Evolutionary conservation across 1,140 invertebrate genomes (phyloP).

Genomic region (Pachypsylla venusta): DNA sequence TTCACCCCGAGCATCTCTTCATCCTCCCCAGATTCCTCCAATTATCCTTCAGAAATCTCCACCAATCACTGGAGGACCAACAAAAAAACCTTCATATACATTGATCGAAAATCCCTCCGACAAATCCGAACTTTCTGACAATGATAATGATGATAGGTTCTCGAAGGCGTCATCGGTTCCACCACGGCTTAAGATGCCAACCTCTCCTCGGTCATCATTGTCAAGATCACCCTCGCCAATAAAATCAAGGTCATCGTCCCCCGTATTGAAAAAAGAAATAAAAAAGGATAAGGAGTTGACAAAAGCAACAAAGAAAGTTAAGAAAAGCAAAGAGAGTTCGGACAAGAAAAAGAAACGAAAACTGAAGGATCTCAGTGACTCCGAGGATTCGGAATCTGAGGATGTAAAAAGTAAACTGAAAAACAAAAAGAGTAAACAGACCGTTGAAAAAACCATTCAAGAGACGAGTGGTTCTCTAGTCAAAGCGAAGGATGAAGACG

Average conservation of each 20-base stretch:
- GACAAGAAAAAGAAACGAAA: conserved; percentile 29
- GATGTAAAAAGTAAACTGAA: conserved; percentile 25
- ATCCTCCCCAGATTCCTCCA: not conserved
- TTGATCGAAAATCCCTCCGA: not conserved
- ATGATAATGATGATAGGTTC: too few relatives aligned
- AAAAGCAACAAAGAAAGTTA: conserved; percentile 13
- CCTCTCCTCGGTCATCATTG: not conserved
- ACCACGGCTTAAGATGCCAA: not conserved
- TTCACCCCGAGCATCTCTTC: not conserved
- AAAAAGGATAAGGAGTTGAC: conserved; percentile 37
- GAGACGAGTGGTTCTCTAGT: conserved; percentile 1
- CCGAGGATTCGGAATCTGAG: conserved; percentile 13
- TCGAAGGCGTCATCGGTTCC: not conserved
- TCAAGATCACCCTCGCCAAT: not conserved
- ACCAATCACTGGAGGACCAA: not conserved
- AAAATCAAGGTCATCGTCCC: not conserved
- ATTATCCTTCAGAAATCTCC: not conserved
- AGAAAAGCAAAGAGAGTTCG: conserved; percentile 23
- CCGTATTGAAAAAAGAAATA: conserved; percentile 1
- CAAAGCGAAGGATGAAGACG: conserved; percentile 15
- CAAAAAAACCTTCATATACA: not conserved
- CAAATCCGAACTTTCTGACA: not conserved
- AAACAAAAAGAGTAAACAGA: conserved; percentile 18
- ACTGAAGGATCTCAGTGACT: conserved; percentile 13
- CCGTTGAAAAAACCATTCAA: not conserved